These are phyloP conservation scores for Rhipidura dahli DNA, from an alignment of 2,113 vertebrate species.

Conservation along the genomic window DNA sequence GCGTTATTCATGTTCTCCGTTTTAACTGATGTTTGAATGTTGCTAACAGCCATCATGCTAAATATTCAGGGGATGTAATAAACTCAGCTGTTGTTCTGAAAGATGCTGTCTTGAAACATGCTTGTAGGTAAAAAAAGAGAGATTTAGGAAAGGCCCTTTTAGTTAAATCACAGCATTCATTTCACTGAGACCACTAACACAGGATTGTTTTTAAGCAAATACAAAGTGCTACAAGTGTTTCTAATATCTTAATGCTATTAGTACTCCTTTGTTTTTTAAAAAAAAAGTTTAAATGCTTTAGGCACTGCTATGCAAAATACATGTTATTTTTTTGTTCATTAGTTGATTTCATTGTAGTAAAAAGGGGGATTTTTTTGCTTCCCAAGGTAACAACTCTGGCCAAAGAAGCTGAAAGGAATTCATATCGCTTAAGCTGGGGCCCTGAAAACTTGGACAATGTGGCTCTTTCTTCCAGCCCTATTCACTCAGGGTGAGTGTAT, in stretches of 20 bases:
- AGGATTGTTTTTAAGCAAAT: not conserved
- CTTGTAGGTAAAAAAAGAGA: not conserved
- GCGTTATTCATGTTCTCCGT: not conserved
- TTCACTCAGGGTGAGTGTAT: constrained; percentile 92
- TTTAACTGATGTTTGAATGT: not conserved
- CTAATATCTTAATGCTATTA: not conserved
- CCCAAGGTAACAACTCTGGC: constrained; percentile 79
- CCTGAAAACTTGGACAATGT: constrained; percentile 94
- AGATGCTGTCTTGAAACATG: not conserved
- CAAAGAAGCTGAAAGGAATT: constrained; percentile 86
- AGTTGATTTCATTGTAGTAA: not conserved
- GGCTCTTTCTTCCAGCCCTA: constrained; percentile 91
- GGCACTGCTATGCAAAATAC: not conserved
- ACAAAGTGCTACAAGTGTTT: not conserved
- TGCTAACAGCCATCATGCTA: not conserved
- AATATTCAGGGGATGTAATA: not conserved
- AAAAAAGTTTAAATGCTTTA: not conserved
- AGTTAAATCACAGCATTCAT: not conserved
- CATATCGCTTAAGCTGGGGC: constrained; percentile 89
- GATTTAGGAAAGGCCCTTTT: not conserved
- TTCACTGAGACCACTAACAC: not conserved
- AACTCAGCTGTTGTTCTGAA: not conserved
- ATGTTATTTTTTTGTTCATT: not conserved
- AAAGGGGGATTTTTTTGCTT: constrained; percentile 19
- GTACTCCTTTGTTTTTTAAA: not conserved